Base-by-base conservation (phyloP, 1,140 invertebrate species). In the Pseudomyrmex pallidus region DNA sequence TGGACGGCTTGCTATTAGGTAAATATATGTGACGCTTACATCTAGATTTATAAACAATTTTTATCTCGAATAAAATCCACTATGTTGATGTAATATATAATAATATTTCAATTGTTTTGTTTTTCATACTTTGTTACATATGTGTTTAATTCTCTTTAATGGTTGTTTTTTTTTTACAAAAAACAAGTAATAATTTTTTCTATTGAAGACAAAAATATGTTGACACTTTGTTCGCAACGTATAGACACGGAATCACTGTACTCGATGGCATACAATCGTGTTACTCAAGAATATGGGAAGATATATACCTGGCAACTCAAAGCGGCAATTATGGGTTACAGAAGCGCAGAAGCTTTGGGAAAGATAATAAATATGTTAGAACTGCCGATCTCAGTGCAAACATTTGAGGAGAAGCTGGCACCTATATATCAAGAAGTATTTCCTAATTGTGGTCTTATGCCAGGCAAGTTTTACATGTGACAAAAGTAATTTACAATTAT, bases 221-320 rank as follows among this genome's bases (percentile, higher is more conserved):
- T 77, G 3, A n/a, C 50, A 50, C 66, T 76, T 48, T 7, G 35
- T 35, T 66, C 52, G 0, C 35, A 9, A 3, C 7, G 0, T 17
- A 9, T 93, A 98, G 97, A 98, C 95, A 97, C 97, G 63, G 98
- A 98, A 94, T 93, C 91, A 13, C 92, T 97, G 1, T 98, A 98
- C 90, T 96, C 97, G 59, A 90, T 96, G 91, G 96, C 95, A 17
- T 96, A 96, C 88, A 95, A 96, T 91, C 95, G 94, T 87, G 95
- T 98, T n/a, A 94, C 96, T 89, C 94, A 94, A 48, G 93, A 94
- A 64, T 98, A 96, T 94, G 96, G 96, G 0, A 97, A 97, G 92
- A 92, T 87, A 1, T 98, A 96, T 88, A 97, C 96, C 0, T 97
- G 96, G 96, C 96, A 97, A 54, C 91, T 97, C 8, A 98, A 98